Evolutionary conservation across 2,113 vertebrate genomes (phyloP).

Genomic region (Oryzias melastigma): DNA sequence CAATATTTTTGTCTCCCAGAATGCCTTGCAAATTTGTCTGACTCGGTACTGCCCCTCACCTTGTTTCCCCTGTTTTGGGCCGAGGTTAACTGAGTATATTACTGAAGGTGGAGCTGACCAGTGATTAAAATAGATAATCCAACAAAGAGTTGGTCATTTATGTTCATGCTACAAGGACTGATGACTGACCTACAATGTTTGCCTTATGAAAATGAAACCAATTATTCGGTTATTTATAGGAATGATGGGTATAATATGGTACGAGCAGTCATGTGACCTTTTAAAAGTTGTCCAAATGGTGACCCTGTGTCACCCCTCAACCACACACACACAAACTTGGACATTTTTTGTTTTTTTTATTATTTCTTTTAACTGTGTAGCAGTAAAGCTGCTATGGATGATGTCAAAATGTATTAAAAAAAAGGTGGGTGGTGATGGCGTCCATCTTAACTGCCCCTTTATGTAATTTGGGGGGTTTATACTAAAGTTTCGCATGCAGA

Average conservation of each 20-base stretch:
- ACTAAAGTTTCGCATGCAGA: conserved; percentile 65
- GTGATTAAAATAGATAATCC: conserved; percentile 60
- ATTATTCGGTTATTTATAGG: conserved; percentile 58
- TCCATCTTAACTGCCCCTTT: conserved; percentile 50
- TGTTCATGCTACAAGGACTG: conserved; percentile 59
- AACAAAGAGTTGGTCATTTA: conserved; percentile 58
- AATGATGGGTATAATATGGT: conserved; percentile 48
- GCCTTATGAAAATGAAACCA: conserved; percentile 69
- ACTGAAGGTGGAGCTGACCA: conserved; percentile 50
- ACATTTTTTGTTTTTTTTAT: conserved; percentile 4
- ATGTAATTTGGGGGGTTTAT: conserved; percentile 60
- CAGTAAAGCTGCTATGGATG: conserved; percentile 74
- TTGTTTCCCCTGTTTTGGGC: conserved; percentile 37
- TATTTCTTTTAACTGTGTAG: conserved; percentile 58
- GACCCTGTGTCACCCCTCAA: conserved; percentile 51
- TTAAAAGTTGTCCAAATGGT: conserved; percentile 54
- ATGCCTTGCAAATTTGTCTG: conserved; percentile 62
- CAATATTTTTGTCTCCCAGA: conserved; percentile 51
- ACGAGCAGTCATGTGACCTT: conserved; percentile 59
- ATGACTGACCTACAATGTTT: conserved; percentile 69
- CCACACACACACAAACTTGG: conserved; percentile 30
- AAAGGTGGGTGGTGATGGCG: conserved; percentile 58
- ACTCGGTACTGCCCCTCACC: conserved; percentile 44
- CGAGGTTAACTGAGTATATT: conserved; percentile 61
- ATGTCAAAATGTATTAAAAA: conserved; percentile 78